Percentiles rank a stretch among this genome's conserved stretches.
phyloP scores from a whole-genome alignment of 2,797 vertebrate genomes.

The Spea hammondii region DNA sequence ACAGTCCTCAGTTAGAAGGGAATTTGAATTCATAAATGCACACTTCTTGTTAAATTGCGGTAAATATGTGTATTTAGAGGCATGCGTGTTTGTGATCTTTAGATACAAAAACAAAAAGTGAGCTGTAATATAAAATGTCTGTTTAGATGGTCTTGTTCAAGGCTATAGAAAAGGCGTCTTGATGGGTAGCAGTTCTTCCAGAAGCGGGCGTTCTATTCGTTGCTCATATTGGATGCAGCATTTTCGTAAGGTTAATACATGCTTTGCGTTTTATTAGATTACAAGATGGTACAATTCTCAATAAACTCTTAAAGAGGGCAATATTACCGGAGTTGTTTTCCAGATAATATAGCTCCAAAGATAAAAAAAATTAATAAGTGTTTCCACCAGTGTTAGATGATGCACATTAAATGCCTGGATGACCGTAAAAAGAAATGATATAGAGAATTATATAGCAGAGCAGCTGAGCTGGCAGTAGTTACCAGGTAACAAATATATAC shows the following conservation, averaged over 20 bases:
- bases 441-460: no score
- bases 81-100: no score
- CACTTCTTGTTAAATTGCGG: no score
- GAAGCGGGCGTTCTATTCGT: slow-evolving; percentile 25
- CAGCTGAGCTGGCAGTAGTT: no score
- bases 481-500: no score
- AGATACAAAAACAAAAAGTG: not conserved
- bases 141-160: not conserved
- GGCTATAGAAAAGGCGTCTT: not conserved
- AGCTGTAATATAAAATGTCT: not conserved
- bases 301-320: slow-evolving; percentile 26
- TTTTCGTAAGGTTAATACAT: slow-evolving; percentile 30
- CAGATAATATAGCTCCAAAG: not conserved
- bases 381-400: not conserved
- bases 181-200: slow-evolving; percentile 10
- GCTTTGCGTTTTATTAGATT: slow-evolving; percentile 31
- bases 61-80: no score
- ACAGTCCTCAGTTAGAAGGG: no score
- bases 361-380: not conserved
- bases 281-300: slow-evolving; percentile 19
- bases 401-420: no score
- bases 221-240: slow-evolving; percentile 14
- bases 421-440: no score
- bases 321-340: not conserved
- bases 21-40: no score